A percentile compares a stretch with the other conserved stretches of the same genome.
Conservation (phyloP, 2,113 vertebrate species). For the Felis catus region F.catus_Fca126_mat1.0 CM031421.1:63089501-63090000, state of each 20-base stretch:
- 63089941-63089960: conserved; percentile 3
- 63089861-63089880: not conserved
- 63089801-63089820: not conserved
- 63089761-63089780: not conserved
- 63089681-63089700: not conserved
- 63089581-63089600: conserved; percentile 1
- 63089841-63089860: conserved; percentile 1
- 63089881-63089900: conserved; percentile 8
- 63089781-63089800: not conserved
- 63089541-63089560: not conserved
- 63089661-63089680: not conserved
- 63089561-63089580: not conserved
- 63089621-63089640: not conserved
- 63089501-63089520: not conserved
- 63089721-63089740: not conserved
- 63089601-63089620: conserved; percentile 21
- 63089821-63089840: conserved; percentile 10
- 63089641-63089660: not conserved
- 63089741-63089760: not conserved
- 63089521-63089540: not conserved
- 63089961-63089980: not conserved
- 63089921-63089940: not conserved
- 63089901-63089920: not conserved
- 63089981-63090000: not conserved
- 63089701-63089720: conserved; percentile 28